Evolutionary conservation across 2,888 invertebrate species (phyloP).

Genomic region (Myopa testacea): DNA sequence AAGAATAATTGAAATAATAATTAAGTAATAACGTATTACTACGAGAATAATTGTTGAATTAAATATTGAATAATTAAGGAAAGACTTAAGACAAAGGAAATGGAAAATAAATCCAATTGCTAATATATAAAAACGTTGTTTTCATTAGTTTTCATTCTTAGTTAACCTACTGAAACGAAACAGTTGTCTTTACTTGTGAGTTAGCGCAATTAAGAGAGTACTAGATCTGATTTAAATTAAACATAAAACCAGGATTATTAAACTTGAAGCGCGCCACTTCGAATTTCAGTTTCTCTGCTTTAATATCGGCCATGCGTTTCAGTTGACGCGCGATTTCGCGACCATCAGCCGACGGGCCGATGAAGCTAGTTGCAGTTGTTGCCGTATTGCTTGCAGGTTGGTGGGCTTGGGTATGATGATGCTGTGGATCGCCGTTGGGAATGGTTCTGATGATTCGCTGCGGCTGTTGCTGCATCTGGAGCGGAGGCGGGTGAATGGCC

Average conservation of each 20-base stretch:
- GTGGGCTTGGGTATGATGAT: not conserved
- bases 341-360: constrained; percentile 51
- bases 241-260: constrained; percentile 66
- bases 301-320: constrained; percentile 66
- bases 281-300: constrained; percentile 64
- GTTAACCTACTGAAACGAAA: no score
- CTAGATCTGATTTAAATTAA: constrained; percentile 47
- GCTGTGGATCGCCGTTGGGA: constrained; percentile 39
- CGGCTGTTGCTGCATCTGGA: constrained; percentile 34
- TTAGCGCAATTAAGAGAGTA: no score
- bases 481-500: constrained; percentile 37
- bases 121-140: no score
- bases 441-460: constrained; percentile 41
- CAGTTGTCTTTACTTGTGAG: no score
- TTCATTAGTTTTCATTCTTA: no score
- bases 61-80: no score
- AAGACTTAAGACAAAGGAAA: no score
- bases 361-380: constrained; percentile 35
- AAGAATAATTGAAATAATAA: no score
- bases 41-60: no score
- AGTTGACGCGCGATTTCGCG: constrained; percentile 62
- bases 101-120: no score
- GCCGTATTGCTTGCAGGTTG: constrained; percentile 35
- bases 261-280: constrained; percentile 67
- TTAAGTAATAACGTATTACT: no score